Base-by-base conservation (phyloP, 2,113 vertebrate genomes). In the Melanerpes aurifrons region DNA sequence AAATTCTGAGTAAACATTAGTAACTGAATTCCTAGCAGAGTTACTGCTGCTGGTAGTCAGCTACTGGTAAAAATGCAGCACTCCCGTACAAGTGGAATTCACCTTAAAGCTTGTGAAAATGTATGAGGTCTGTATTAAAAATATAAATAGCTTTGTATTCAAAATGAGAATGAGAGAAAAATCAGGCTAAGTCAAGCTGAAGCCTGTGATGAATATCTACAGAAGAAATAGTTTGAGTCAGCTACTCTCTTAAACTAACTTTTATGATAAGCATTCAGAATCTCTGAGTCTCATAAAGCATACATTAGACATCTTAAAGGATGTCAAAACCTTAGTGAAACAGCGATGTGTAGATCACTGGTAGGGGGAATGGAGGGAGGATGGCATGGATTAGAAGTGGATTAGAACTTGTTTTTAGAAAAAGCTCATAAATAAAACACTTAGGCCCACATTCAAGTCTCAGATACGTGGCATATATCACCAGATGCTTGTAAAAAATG, bases 401-500 rank as follows among this genome's bases (percentile, higher is more conserved):
- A 95, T 96, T 95, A 94, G 82, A 88, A 58, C 9, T 88, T 94
- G 93, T 92, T 95, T 94, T 94, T 81, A 93, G 91, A 92, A 92
- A 96, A 96, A 94, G 81, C 78, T 95, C 87, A 93, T 96, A 94
- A 96, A 95, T 93, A 94, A 95, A 96, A 92, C 94, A 92, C 87
- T 92, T 92, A 94, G 85, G 58, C 70, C 56, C 58, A 78, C 79
- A 92, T 66, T 95, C 85, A 94, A 75, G 75, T 86, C 90, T 94
- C 58, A 83, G 94, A 92, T 94, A 92, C 6, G 73, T 94, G 94
- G 69, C 28, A 7, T 92, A 32, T 87, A 90, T 94, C 91, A 94
- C 87, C 90, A 96, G 91, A 95, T 90, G 96, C 94, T 96, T 94
- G 93, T 96, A 95, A 96, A 96, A 96, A 96, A 72, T 56, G 73